Conservation (phyloP, 2,113 vertebrate genomes). For the Mormoops blainvillei region DNA sequence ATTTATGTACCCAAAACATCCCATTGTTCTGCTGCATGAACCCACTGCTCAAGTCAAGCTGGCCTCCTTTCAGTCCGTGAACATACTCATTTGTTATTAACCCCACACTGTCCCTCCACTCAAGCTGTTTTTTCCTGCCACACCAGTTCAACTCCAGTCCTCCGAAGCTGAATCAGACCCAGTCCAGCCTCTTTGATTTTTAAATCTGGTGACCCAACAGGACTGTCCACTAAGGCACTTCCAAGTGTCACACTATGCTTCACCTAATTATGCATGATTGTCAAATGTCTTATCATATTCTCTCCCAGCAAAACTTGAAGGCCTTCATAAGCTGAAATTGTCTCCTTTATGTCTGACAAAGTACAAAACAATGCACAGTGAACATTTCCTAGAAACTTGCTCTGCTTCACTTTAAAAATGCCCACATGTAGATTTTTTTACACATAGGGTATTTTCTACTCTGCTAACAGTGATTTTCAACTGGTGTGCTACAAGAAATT, state of each 20-base stretch:
- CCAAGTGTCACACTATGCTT: neutral
- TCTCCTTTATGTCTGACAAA: neutral
- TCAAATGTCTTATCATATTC: conserved; percentile 13
- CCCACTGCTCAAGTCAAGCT: neutral
- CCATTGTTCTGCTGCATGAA: neutral
- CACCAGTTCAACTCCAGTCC: neutral
- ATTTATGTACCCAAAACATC: neutral
- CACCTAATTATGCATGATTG: neutral
- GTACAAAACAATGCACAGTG: neutral
- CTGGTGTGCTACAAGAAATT: neutral
- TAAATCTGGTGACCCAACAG: neutral
- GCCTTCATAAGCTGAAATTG: neutral
- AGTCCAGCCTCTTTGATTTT: neutral
- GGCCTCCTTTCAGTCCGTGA: neutral
- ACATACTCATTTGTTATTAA: neutral
- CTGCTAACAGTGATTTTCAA: neutral
- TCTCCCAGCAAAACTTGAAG: neutral
- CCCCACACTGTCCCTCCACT: neutral
- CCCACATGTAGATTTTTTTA: neutral
- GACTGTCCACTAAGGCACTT: neutral
- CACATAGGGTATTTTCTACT: neutral
- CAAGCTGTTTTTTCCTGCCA: neutral
- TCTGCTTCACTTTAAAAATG: conserved; percentile 9
- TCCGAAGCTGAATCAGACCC: neutral
- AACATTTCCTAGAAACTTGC: neutral